Conservation (phyloP, 2,888 invertebrate species). For the Drosophila fulvimacula region DNA sequence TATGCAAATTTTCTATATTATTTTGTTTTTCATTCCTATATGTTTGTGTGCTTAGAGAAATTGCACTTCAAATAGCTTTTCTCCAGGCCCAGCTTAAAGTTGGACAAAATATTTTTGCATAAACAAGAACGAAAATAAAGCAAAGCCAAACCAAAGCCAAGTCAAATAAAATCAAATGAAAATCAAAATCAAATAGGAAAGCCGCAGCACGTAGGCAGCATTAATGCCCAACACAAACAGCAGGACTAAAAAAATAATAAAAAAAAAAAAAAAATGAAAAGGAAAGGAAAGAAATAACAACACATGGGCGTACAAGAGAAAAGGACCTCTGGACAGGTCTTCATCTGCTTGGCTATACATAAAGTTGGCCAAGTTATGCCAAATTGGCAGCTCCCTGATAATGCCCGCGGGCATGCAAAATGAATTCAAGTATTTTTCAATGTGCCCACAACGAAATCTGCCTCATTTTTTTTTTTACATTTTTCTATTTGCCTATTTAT, state of each 20-base stretch:
- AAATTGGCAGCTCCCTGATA: conserved; percentile 38
- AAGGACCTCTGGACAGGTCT: not conserved
- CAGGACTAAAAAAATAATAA: not conserved
- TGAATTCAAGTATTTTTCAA: conserved; percentile 71
- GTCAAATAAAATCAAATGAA: conserved; percentile 48
- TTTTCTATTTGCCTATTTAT: conserved; percentile 46
- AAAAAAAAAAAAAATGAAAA: conserved; percentile 7
- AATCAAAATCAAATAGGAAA: conserved; percentile 28
- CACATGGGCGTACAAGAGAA: conserved; percentile 25
- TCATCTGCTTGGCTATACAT: conserved; percentile 2
- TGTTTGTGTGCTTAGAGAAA: conserved; percentile 1
- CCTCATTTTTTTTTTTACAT: conserved; percentile 9
- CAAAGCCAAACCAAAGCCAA: conserved; percentile 21
- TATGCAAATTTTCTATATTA: conserved; percentile 28
- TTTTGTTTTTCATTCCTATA: conserved; percentile 3
- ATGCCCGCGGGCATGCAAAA: conserved; percentile 56
- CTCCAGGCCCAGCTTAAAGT: conserved; percentile 39
- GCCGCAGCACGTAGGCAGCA: conserved; percentile 53
- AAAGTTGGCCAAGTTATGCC: conserved; percentile 58
- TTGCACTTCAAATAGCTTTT: conserved; percentile 27
- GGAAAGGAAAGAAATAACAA: conserved; percentile 26
- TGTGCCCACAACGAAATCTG: conserved; percentile 20
- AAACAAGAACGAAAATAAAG: conserved; percentile 49
- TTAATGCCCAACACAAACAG: conserved; percentile 64
- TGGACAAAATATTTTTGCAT: conserved; percentile 55